phyloP scores from a whole-genome alignment of 2,888 invertebrate genomes.

The Lomographa bimaculata region DNA sequence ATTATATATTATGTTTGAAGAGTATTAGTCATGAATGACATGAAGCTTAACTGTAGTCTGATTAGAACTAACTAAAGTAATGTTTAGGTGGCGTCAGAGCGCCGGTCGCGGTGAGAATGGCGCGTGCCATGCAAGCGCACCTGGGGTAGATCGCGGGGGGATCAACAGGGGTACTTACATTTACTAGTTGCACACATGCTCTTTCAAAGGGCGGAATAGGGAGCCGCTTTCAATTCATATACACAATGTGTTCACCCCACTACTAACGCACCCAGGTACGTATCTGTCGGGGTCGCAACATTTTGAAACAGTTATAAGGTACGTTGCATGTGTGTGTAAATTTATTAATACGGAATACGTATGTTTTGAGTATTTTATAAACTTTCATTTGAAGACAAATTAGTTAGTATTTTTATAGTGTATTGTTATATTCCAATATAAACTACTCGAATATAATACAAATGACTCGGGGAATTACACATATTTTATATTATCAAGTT shows the following conservation, averaged over 20 bases:
- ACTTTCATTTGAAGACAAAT: too few relatives aligned
- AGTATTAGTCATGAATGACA: conserved; percentile 56
- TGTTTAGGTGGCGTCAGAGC: conserved; percentile 73
- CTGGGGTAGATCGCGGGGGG: conserved; percentile 79
- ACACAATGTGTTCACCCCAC: conserved; percentile 37
- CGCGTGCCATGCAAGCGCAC: conserved; percentile 79
- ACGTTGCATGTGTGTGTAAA: conserved; percentile 4
- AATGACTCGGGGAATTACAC: too few relatives aligned
- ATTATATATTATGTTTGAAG: conserved; percentile 61
- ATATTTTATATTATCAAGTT: too few relatives aligned
- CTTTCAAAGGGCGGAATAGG: conserved; percentile 74
- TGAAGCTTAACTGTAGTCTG: conserved; percentile 33
- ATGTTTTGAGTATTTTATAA: too few relatives aligned
- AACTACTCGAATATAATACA: too few relatives aligned
- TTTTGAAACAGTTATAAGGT: conserved; percentile 17
- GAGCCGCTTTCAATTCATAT: conserved; percentile 51
- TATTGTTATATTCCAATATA: too few relatives aligned
- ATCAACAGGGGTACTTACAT: conserved; percentile 81
- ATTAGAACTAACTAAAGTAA: conserved; percentile 44
- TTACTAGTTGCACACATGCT: conserved; percentile 80
- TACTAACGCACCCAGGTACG: conserved; percentile 31
- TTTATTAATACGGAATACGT: too few relatives aligned
- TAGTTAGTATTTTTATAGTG: too few relatives aligned
- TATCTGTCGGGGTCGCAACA: conserved; percentile 26
- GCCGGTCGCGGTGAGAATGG: conserved; percentile 78